Evolutionary conservation across 2,113 vertebrate genomes (phyloP).

Genomic region (Phainopepla nitens): DNA sequence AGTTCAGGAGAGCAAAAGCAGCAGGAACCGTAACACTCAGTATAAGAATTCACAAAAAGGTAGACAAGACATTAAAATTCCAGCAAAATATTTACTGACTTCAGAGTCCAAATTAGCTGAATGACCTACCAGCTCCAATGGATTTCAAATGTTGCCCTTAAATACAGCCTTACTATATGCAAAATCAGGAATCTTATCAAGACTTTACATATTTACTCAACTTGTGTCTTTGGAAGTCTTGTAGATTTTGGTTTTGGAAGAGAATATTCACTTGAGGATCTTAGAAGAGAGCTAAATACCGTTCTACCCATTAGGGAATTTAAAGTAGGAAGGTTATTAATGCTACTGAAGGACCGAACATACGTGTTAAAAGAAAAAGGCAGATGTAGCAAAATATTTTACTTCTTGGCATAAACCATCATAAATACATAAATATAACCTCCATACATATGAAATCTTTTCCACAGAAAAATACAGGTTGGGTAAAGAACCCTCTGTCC

Average conservation of each 20-base stretch:
- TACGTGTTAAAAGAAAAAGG: not conserved
- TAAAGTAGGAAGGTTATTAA: not conserved
- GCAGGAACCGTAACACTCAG: not conserved
- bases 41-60: not conserved
- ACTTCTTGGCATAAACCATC: not conserved
- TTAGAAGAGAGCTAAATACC: not conserved
- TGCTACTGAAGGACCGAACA: not conserved
- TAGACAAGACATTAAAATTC: not conserved
- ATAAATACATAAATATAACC: not conserved
- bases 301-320: not conserved
- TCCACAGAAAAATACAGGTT: not conserved
- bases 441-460: not conserved
- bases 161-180: not conserved
- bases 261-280: not conserved
- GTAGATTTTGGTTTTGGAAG: not conserved
- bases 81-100: not conserved
- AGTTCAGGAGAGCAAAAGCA: not conserved
- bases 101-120: not conserved
- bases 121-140: not conserved
- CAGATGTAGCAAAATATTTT: not conserved
- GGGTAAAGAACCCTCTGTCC: not conserved
- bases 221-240: not conserved
- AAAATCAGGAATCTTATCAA: not conserved
- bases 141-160: not conserved
- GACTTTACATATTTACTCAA: not conserved